Base-by-base conservation (phyloP, 2,113 vertebrate species). In the Tragelaphus buxtoni region DNA sequence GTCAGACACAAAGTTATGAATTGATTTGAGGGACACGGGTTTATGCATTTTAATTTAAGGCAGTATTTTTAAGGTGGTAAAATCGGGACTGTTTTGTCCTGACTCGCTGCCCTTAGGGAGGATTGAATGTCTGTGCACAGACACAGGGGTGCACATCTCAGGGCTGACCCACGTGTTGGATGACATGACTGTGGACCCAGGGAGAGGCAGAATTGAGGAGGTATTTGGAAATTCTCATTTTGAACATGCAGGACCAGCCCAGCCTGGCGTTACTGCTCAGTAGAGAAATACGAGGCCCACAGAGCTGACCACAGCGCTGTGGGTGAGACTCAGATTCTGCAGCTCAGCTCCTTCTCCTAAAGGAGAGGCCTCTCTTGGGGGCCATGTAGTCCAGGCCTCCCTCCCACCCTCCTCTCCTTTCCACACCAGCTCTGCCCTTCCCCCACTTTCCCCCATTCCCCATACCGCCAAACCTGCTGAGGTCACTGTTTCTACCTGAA, bases 271-370 rank as follows among this genome's bases (percentile, higher is more conserved):
- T n/a, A 2, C 51, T 4, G 35, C 61, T 35, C 22, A 0, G 0
- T 2, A 39, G 63, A 28, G 26, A 5, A 5, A 1, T 2, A 2
- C 0, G 0, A 2, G 13, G 69, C 20, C 39, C 7, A 0, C 12
- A 28, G 30, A 42, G 80, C 42, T 4, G 72, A 7, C 88, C 17
- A 2, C 9, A 9, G 30, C 0, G 0, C 24, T 13, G 1, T 10
- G 4, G 22, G 0, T 0, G 13, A 53, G 47, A 16, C 28, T 56
- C 39, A 2, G 61, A 6, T 13, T 22, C 77, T 5, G 2, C 1
- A 20, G 83, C 60, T 65, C 42, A 0, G 28, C 42, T 56, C 79
- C 42, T 69, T 18, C 56, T 79, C 61, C 42, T 12, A 16, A 9
- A 8, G n/a, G 16, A n/a, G 17, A 28, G 30, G 14, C 26, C 39